Base-by-base conservation (phyloP, 2,888 invertebrate species). In the Syrista parreyssii region DNA sequence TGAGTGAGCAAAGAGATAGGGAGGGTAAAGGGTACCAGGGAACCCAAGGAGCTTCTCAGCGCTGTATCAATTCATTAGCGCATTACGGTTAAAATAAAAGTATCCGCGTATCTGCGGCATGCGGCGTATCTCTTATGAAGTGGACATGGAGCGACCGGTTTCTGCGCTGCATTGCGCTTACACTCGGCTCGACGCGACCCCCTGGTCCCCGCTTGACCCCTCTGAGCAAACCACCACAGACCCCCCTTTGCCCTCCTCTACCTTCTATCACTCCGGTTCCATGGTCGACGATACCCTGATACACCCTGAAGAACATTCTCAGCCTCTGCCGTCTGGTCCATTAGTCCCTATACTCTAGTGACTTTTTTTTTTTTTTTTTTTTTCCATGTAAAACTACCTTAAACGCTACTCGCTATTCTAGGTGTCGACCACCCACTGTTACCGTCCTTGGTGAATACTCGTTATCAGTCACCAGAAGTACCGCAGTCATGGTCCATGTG, bases 11-110 rank as follows among this genome's bases (percentile, higher is more conserved):
- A 69, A 4, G 77, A 68, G 68, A 71, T 35, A 75, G 75, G 73
- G 74, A 76, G 79, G 35, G 71, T 73, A 73, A 76, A 74, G 74
- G 73, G 73, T 68, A 68, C 76, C 75, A 30, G 34, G 77, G 73
- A 75, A 76, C 68, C 55, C 72, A 73, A 72, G 72, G 76, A 81
- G 79, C 82, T 75, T 82, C 83, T 82, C 81, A 78, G 80, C 81
- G 82, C 86, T 87, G 88, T 86, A 89, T 88, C 90, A 87, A 90
- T 90, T 89, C 90, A 89, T 90, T 89, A 89, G 88, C 87, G 88
- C 88, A 87, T 88, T 88, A 88, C 86, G 84, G 84, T 85, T 82
- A 79, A 86, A 88, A 88, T 88, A 88, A 89, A 89, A 88, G 84
- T 87, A 87, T 82, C 79, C 84, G 85, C 88, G 84, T 87, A 89